Evolutionary conservation across 1,140 invertebrate species (phyloP).

Genomic region (Drosophila sp.): DNA sequence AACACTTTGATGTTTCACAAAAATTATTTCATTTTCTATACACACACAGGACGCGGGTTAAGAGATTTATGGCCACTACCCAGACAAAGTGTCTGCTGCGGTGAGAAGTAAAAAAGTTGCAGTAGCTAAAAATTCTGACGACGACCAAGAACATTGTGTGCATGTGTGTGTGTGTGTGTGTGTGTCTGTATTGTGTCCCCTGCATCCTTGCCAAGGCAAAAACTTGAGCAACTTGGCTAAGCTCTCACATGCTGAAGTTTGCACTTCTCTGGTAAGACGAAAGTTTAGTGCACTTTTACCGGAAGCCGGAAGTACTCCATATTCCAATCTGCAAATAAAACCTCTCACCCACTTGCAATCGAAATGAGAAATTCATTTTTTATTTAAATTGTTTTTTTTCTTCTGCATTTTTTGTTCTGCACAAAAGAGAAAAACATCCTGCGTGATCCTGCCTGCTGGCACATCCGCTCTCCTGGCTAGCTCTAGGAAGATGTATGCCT

Average conservation of each 20-base stretch:
- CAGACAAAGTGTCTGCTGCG: conserved; percentile 82
- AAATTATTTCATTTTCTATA: conserved; percentile 76
- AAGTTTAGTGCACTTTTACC: conserved; percentile 70
- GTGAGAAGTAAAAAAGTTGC: conserved; percentile 61
- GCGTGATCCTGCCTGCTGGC: conserved; percentile 41
- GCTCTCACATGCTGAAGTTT: conserved; percentile 28
- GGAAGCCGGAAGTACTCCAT: conserved; percentile 79
- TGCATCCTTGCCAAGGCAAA: conserved; percentile 24
- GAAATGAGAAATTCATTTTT: conserved; percentile 76
- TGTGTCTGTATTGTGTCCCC: conserved; percentile 24
- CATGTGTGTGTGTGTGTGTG: conserved; percentile 23
- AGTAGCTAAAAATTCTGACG: conserved; percentile 32
- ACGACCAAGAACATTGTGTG: conserved; percentile 39
- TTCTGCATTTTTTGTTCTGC: not conserved
- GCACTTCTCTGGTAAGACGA: conserved; percentile 63
- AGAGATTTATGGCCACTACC: conserved; percentile 74
- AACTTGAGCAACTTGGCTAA: conserved; percentile 50
- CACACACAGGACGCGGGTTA: conserved; percentile 39
- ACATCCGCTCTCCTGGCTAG: conserved; percentile 55
- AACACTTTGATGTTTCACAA: conserved; percentile 75
- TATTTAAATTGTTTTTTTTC: conserved; percentile 67
- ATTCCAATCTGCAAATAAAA: conserved; percentile 74
- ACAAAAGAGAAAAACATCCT: conserved; percentile 52
- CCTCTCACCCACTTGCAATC: not conserved
- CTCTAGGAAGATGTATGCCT: conserved; percentile 80